Percentiles rank a stretch among this genome's conserved stretches.
Conservation (phyloP, 2,888 invertebrate genomes). For the Euphydryas editha region DNA sequence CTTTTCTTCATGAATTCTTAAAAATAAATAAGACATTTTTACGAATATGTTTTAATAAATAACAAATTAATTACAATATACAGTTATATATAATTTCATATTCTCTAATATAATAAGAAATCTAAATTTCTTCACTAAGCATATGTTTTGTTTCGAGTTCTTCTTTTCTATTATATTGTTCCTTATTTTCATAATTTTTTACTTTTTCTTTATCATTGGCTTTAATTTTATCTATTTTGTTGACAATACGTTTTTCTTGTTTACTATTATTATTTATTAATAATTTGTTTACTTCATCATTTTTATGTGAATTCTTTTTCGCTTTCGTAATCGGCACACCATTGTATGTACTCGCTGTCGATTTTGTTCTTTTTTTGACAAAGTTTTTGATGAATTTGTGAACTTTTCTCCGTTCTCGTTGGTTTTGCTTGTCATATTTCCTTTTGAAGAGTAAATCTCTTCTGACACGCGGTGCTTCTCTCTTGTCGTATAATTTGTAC, state of each 20-base stretch:
- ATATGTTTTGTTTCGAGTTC: not conserved
- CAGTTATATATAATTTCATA: too few relatives aligned
- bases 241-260: not conserved
- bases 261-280: slow-evolving; percentile 2
- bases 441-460: slow-evolving; percentile 9
- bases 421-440: slow-evolving; percentile 1
- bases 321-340: slow-evolving; percentile 12
- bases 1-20: too few relatives aligned
- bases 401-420: slow-evolving; percentile 17
- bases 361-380: slow-evolving; percentile 27
- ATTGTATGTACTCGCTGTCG: slow-evolving; percentile 4
- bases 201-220: not conserved
- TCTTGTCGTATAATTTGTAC: slow-evolving; percentile 26
- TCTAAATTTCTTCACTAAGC: not conserved
- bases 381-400: slow-evolving; percentile 29
- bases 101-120: too few relatives aligned
- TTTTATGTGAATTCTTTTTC: slow-evolving; percentile 8
- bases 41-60: too few relatives aligned
- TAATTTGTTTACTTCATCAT: too few relatives aligned
- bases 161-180: not conserved
- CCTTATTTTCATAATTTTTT: not conserved
- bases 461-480: slow-evolving; percentile 16
- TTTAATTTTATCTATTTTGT: not conserved
- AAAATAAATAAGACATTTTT: too few relatives aligned
- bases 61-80: too few relatives aligned